Percentiles rank a stretch among this genome's conserved stretches.
These are phyloP conservation scores for Microcebus lehilahytsara DNA, from an alignment of 2,113 vertebrate species.

Conservation along the genomic window DNA sequence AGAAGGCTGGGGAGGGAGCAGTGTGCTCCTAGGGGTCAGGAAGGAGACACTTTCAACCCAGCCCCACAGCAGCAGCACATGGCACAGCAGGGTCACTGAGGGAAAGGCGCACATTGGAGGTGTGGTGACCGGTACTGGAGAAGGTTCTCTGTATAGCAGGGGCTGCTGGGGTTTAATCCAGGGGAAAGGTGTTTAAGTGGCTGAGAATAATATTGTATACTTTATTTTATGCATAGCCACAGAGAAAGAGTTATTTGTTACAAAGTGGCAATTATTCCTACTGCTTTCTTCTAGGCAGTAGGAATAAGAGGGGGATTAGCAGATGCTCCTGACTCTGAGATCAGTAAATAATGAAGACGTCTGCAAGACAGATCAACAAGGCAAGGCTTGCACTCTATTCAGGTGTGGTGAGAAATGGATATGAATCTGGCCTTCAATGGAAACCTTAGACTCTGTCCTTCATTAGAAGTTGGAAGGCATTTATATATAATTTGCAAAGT, in stretches of 20 bases:
- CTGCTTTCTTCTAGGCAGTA: not conserved
- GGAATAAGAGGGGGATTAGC: not conserved
- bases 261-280: not conserved
- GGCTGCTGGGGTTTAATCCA: not conserved
- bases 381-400: conserved; percentile 11
- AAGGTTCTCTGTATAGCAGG: not conserved
- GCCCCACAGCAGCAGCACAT: not conserved
- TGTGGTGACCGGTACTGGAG: not conserved
- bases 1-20: not conserved
- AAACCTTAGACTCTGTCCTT: not conserved
- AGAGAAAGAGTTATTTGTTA: not conserved
- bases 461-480: conserved; percentile 24
- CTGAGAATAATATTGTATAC: not conserved
- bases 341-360: not conserved
- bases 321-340: not conserved
- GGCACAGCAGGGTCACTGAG: not conserved
- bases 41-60: not conserved
- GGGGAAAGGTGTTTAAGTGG: not conserved
- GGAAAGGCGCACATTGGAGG: not conserved
- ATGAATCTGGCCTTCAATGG: not conserved
- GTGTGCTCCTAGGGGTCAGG: not conserved
- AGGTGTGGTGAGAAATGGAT: not conserved
- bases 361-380: not conserved
- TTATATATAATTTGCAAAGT: conserved; percentile 22
- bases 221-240: not conserved